Base-by-base conservation (phyloP, 2,113 vertebrate genomes). In the Percopsis transmontana region DNA sequence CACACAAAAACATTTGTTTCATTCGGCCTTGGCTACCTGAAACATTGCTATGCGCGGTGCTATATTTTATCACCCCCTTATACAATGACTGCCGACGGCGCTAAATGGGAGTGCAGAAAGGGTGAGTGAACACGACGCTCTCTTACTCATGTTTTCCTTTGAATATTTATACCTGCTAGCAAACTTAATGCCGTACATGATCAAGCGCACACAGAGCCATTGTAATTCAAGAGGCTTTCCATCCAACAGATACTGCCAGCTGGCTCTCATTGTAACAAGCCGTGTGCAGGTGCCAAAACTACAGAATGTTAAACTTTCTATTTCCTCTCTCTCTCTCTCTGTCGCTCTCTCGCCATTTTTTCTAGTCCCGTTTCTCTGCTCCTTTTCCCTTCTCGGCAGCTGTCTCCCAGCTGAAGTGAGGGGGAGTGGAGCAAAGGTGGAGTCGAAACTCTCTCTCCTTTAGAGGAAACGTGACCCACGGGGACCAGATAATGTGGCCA, bases 371-470 rank as follows among this genome's bases (percentile, higher is more conserved):
- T 18, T 16, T 9, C 6, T 11, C 51, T 9, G 44, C 11, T 5
- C n/a, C 15, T 24, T 10, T 13, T 15, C 21, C 33, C 27, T 0
- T 3, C 5, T 19, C n/a, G 6, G 77, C 75, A 71, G 70, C 71
- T 53, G 62, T 23, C 66, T 72, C 75, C 62, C 59, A 77, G 74
- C 72, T 76, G 80, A 79, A 75, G 56, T 39, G 62, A 76, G 66
- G 80, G 41, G 1, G 41, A 15, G 0, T 50, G 20, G 1, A 2
- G 44, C 8, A 10, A 14, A 15, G 21, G n/a, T 15, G 54, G 3
- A 14, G 21, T 21, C 11, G 19, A 23, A 54, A 54, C 21, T 24
- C 8, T 13, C 3, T 45, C 42, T 23, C 20, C 13, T 13, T 2
- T 13, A 38, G 24, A 41, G 41, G 45, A n/a, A 60, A 64, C 15